A percentile compares a stretch with the other conserved stretches of the same genome.
These are phyloP conservation scores for Aptenodytes forsteri DNA, from an alignment of 2,113 vertebrate genomes.

Conservation along the genomic window DNA sequence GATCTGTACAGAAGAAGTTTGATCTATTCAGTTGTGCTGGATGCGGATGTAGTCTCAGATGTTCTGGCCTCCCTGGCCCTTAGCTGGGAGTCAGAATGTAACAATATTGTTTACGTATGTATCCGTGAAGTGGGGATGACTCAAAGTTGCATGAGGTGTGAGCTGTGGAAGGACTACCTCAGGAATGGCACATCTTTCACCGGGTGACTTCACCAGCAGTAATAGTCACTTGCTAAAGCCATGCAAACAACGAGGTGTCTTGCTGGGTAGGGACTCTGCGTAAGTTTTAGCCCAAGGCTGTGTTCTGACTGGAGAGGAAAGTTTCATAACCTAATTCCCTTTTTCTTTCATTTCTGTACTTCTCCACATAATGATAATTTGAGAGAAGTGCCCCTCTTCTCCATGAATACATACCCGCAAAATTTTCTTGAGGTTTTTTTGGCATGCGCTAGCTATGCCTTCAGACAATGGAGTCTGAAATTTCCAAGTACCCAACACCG, in stretches of 20 bases:
- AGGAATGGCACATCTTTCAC: neutral
- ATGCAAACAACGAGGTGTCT: neutral
- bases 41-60: neutral
- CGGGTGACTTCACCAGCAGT: neutral
- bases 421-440: neutral
- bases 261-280: neutral
- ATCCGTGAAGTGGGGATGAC: neutral
- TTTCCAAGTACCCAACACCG: neutral
- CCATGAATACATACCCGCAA: neutral
- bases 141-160: neutral
- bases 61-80: neutral
- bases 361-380: neutral
- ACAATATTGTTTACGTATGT: rapidly evolving
- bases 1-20: neutral
- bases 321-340: neutral
- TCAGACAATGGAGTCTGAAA: neutral
- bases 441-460: neutral
- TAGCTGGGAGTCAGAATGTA: neutral
- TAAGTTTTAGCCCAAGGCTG: neutral
- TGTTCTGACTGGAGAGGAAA: neutral
- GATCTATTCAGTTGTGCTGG: neutral
- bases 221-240: neutral
- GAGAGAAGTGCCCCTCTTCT: neutral
- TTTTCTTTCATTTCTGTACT: neutral
- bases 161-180: neutral